phyloP scores from a whole-genome alignment of 92 coral and sea anemone species.

The Zoanthus solanderi region DNA sequence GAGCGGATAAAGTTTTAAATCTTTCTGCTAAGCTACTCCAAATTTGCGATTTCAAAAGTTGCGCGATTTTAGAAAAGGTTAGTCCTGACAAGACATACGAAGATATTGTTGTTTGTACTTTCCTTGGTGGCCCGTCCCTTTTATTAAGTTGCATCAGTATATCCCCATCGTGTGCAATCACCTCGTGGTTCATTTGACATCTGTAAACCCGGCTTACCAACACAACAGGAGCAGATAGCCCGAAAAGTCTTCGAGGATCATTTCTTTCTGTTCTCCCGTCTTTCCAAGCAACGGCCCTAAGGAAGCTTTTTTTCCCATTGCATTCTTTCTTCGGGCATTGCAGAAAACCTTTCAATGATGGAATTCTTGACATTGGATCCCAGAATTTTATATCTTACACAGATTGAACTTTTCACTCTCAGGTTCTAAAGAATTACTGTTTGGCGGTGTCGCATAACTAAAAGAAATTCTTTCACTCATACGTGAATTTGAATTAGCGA shows the following conservation, averaged over 20 bases:
- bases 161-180: conserved; percentile 54
- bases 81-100: conserved; percentile 42
- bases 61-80: conserved; percentile 44
- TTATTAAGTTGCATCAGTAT: conserved; percentile 28
- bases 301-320: conserved; percentile 42
- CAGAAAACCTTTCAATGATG: conserved; percentile 39
- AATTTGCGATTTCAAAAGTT: conserved; percentile 23
- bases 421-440: background rate
- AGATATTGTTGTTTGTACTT: conserved; percentile 43
- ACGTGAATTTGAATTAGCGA: background rate
- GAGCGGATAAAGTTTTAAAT: conserved; percentile 36
- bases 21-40: conserved; percentile 45
- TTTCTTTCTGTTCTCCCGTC: conserved; percentile 55
- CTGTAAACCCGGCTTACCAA: conserved; percentile 55
- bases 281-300: conserved; percentile 65
- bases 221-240: conserved; percentile 46
- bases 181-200: conserved; percentile 61
- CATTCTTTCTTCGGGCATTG: conserved; percentile 57
- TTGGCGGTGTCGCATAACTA: background rate
- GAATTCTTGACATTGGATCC: conserved; percentile 55
- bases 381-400: conserved; percentile 48
- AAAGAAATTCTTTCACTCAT: background rate
- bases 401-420: conserved; percentile 8
- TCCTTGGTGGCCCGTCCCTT: conserved; percentile 49
- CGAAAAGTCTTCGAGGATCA: conserved; percentile 47